Percentiles rank a stretch among this genome's conserved stretches.
Evolutionary conservation across 2,113 vertebrate species (phyloP).

Genomic region (Pterocles gutturalis): DNA sequence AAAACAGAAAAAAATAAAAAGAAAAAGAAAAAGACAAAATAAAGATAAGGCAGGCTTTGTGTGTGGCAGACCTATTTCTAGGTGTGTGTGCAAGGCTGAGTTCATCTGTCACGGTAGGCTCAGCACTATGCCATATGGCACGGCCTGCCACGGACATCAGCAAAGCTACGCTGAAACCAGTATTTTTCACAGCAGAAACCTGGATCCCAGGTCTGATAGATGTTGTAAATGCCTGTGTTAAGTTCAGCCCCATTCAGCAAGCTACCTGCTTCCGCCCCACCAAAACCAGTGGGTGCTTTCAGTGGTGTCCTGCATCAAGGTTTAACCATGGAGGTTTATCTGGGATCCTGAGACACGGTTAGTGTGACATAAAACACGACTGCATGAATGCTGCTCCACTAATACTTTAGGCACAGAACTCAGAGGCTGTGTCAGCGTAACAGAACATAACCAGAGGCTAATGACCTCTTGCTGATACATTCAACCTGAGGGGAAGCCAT

Average conservation of each 20-base stretch:
- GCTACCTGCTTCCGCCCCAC: background rate
- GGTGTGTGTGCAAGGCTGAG: background rate
- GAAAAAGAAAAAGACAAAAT: too few relatives aligned
- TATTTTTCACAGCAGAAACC: background rate
- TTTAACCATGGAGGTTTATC: background rate
- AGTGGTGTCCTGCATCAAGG: background rate
- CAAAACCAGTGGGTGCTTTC: background rate
- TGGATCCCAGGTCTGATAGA: background rate
- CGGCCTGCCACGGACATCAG: background rate
- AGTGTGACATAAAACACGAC: background rate
- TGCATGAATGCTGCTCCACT: background rate
- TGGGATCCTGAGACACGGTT: background rate
- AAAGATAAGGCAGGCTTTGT: background rate
- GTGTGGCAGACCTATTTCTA: background rate
- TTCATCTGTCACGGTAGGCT: background rate
- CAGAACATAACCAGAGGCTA: background rate
- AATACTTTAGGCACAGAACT: background rate
- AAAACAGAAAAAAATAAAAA: too few relatives aligned
- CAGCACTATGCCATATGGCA: background rate
- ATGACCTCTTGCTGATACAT: background rate
- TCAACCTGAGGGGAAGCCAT: background rate
- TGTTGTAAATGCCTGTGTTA: background rate
- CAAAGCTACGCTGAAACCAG: background rate
- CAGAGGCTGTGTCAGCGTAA: background rate
- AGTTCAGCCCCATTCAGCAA: background rate